Evolutionary conservation across 1,140 invertebrate species (phyloP).

Genomic region (Drosophila pallidifrons): DNA sequence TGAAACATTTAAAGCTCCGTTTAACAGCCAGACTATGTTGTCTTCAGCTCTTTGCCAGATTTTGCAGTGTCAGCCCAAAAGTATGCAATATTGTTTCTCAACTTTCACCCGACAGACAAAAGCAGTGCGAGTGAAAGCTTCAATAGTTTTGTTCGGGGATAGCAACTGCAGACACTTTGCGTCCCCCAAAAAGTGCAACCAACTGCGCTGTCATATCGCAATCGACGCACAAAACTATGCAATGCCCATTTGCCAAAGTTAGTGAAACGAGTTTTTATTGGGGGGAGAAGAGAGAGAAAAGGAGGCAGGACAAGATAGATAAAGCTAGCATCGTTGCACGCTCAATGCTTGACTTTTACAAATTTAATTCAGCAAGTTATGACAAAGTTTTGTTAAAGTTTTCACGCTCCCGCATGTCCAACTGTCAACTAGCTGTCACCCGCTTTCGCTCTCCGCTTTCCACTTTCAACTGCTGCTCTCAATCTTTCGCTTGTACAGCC

Average conservation of each 20-base stretch:
- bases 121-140: conserved; percentile 42
- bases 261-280: not conserved
- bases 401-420: conserved; percentile 50
- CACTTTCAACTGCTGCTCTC: not conserved
- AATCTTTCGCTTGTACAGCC: not conserved
- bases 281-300: not conserved
- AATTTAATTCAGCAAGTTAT: conserved; percentile 75
- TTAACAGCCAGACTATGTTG: conserved; percentile 24
- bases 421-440: conserved; percentile 60
- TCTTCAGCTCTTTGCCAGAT: conserved; percentile 17
- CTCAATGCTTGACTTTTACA: conserved; percentile 56
- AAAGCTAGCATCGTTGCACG: conserved; percentile 34
- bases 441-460: not conserved
- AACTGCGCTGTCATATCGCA: conserved; percentile 50
- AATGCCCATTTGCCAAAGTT: conserved; percentile 56
- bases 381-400: conserved; percentile 73
- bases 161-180: conserved; percentile 4
- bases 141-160: conserved; percentile 15
- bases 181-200: conserved; percentile 33
- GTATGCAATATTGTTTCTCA: conserved; percentile 48
- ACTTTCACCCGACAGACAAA: conserved; percentile 35
- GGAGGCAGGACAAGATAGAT: conserved; percentile 20
- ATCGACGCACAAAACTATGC: conserved; percentile 52
- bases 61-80: conserved; percentile 42
- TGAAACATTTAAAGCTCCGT: conserved; percentile 12